phyloP scores from a whole-genome alignment of 92 coral and sea anemone species.

The Zoanthus sansibaricus region DNA sequence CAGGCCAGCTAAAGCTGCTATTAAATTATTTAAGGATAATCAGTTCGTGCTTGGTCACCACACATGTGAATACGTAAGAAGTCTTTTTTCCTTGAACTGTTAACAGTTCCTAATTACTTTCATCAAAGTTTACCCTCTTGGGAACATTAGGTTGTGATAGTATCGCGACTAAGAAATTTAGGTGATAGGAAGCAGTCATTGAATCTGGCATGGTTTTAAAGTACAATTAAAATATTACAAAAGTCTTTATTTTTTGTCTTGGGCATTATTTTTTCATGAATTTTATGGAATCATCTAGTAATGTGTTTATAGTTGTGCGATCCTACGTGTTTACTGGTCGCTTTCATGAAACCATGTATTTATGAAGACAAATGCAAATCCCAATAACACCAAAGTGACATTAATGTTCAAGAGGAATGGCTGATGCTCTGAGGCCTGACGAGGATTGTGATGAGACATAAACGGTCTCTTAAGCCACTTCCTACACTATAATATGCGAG shows the following conservation, averaged over 20 bases:
- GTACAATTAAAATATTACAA: background rate
- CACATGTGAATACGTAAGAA: too few species aligned
- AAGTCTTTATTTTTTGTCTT: background rate
- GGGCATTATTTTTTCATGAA: background rate
- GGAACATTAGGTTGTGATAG: too few species aligned
- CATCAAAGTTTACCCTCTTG: too few species aligned
- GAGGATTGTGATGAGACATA: conserved; percentile 26
- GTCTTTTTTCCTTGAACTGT: too few species aligned
- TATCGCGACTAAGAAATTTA: too few species aligned
- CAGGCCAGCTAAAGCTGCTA: too few species aligned
- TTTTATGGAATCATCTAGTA: background rate
- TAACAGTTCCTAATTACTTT: too few species aligned
- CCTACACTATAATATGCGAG: conserved; percentile 12
- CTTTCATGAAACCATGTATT: background rate
- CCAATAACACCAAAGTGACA: conserved; percentile 36
- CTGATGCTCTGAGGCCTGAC: conserved; percentile 21
- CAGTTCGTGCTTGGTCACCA: too few species aligned
- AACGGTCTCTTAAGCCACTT: conserved; percentile 32
- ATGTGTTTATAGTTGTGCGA: background rate
- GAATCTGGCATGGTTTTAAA: too few species aligned
- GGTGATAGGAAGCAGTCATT: too few species aligned
- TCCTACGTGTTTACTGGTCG: background rate
- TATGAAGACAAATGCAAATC: conserved; percentile 19
- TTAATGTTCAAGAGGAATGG: conserved; percentile 9
- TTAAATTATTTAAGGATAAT: too few species aligned